Evolutionary conservation across 1,140 invertebrate species (phyloP), one percentile per base, ranked within the genome.

Genomic region (Aradophagus sp.): DNA sequence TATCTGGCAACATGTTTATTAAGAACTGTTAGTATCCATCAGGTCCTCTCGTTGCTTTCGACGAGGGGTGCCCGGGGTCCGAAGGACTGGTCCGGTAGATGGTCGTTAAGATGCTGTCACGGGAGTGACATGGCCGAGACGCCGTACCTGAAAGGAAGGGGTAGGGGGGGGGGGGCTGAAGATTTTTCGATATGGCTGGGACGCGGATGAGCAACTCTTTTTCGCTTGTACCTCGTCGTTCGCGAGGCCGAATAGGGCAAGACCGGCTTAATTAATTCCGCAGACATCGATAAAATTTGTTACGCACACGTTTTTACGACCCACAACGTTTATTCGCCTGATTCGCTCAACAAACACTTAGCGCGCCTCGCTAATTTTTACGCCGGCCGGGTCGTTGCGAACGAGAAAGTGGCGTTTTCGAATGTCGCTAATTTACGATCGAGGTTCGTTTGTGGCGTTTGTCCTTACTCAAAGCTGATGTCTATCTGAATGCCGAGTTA

Each of bases 91-190:
- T 35, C 35, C 42, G 34, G 42, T 52, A 63, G 67, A 66, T 72
- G 48, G 48, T 66, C 41, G 69, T 72, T 72, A 72, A 72, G 69
- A 66, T 66, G 47, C 69, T 66, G 69, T 66, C 69, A 66, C 23
- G 35, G 4, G 14, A 55, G 32, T 62, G 59, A 59, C 69, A 63
- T 44, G 31, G 39, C 53, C 67, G 59, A 65, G 67, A 61, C 39
- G 41, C 47, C 45, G 55, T 15, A 47, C 50, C 45, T 32, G 59
- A n/a, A n/a, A n/a, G n/a, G n/a, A n/a, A n/a, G n/a, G n/a, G n/a
- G n/a, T n/a, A n/a, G n/a, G n/a, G n/a, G n/a, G n/a, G n/a, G n/a
- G n/a, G n/a, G n/a, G n/a, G n/a, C n/a, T n/a, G n/a, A n/a, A n/a
- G n/a, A n/a, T n/a, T n/a, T n/a, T n/a, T n/a, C n/a, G n/a, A n/a